A percentile compares a stretch with the other conserved stretches of the same genome.
Evolutionary conservation across 2,888 invertebrate genomes (phyloP).

Genomic region (Archips xylosteana): DNA sequence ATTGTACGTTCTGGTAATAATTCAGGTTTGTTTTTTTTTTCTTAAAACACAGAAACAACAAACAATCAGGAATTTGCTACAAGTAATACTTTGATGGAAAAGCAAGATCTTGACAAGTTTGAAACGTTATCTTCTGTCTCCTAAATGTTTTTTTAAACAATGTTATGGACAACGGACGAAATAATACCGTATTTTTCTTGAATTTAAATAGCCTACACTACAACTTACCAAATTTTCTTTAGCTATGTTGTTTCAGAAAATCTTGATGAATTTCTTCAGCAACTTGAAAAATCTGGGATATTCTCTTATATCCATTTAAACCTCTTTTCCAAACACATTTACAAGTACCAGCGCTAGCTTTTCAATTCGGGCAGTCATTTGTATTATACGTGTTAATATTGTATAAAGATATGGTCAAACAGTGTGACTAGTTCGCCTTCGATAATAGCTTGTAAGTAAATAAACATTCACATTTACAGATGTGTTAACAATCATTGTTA

Average conservation of each 20-base stretch:
- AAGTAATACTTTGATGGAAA: no score
- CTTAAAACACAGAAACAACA: no score
- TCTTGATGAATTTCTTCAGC: neutral
- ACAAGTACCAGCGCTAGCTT: constrained; percentile 19
- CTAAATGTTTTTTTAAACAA: no score
- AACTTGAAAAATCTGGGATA: neutral
- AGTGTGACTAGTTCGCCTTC: neutral
- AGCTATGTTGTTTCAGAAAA: neutral
- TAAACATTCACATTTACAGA: neutral
- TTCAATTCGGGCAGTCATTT: constrained; percentile 39
- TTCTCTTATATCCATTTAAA: neutral
- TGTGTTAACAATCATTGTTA: neutral
- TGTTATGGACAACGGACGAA: no score
- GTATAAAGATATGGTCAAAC: constrained; percentile 4
- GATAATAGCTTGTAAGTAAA: neutral
- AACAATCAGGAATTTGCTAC: no score
- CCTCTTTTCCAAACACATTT: neutral
- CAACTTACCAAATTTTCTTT: neutral
- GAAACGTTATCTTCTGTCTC: no score
- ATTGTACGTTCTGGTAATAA: neutral
- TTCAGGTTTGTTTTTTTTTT: no score
- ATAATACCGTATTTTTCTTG: no score
- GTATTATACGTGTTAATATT: constrained; percentile 10
- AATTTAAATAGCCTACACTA: neutral
- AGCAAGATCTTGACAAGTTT: no score